These are phyloP conservation scores for Aphaenogaster floridana DNA, from an alignment of 1,140 invertebrate genomes.

Conservation along the genomic window DNA sequence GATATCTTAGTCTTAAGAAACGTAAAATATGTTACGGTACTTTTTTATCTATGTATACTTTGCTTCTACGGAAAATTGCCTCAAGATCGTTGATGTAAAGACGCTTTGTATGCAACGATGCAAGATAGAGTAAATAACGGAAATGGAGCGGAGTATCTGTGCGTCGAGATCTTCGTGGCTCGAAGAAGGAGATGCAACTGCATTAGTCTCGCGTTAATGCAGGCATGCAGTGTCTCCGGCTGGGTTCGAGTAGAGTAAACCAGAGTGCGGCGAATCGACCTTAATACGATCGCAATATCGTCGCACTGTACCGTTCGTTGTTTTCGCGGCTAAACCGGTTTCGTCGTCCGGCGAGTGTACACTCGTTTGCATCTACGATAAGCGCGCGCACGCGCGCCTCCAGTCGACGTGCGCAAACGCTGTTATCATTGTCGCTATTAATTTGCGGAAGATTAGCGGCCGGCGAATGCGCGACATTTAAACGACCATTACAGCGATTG, in stretches of 20 bases:
- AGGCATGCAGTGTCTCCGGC: neutral
- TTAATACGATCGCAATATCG: constrained; percentile 23
- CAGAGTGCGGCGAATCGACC: constrained; percentile 10
- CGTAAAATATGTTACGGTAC: neutral
- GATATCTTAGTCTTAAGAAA: neutral
- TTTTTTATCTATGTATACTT: neutral
- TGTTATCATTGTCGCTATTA: constrained; percentile 53
- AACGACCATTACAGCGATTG: constrained; percentile 13
- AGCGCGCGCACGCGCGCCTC: constrained; percentile 4
- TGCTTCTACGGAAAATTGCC: neutral
- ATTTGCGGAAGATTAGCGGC: constrained; percentile 42
- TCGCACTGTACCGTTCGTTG: constrained; percentile 19
- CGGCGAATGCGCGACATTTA: neutral
- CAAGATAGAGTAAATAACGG: neutral
- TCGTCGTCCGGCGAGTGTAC: neutral
- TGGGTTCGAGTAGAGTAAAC: constrained; percentile 10
- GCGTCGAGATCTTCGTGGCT: neutral
- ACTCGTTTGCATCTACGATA: constrained; percentile 45
- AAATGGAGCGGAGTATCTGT: neutral
- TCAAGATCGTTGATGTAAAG: neutral
- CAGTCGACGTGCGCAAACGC: neutral
- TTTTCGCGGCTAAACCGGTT: constrained; percentile 36
- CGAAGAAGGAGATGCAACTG: neutral
- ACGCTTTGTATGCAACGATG: neutral
- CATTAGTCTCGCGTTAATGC: neutral